These are phyloP conservation scores for Octopus sinensis DNA, from an alignment of 1,140 invertebrate species.

Conservation along the genomic window DNA sequence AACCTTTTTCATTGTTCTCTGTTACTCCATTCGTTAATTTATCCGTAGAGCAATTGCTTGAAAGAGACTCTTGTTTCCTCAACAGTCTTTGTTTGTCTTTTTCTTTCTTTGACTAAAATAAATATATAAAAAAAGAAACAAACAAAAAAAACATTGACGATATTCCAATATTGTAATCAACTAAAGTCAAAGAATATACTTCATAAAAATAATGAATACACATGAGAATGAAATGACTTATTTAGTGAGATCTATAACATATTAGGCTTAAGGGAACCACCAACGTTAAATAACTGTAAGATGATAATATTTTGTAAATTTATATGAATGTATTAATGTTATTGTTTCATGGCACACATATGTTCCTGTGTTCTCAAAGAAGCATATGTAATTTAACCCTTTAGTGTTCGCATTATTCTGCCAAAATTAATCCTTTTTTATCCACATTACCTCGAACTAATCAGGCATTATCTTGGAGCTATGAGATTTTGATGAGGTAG, in stretches of 20 bases:
- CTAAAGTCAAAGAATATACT: not conserved
- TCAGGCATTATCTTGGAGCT: too few relatives aligned
- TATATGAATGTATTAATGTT: too few relatives aligned
- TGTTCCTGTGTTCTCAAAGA: too few relatives aligned
- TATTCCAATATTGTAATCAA: not conserved
- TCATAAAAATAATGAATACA: not conserved
- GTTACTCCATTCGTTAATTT: not conserved
- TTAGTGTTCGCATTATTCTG: too few relatives aligned
- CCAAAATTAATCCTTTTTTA: too few relatives aligned
- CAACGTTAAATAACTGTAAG: not conserved
- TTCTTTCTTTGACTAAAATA: conserved; percentile 45
- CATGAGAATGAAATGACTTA: not conserved
- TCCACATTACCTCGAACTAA: too few relatives aligned
- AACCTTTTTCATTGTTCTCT: conserved; percentile 11
- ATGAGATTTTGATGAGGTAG: too few relatives aligned
- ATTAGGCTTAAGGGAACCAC: not conserved
- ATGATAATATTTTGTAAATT: too few relatives aligned
- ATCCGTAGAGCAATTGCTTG: not conserved
- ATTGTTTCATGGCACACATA: too few relatives aligned
- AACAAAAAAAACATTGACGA: not conserved
- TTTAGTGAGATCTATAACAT: not conserved
- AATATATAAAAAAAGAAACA: not conserved
- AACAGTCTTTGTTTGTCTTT: conserved; percentile 39
- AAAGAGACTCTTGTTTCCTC: conserved; percentile 23
- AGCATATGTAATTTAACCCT: too few relatives aligned